These are phyloP conservation scores for Oreochromis grahami DNA, from an alignment of 2,797 vertebrate species.

Conservation along the genomic window DNA sequence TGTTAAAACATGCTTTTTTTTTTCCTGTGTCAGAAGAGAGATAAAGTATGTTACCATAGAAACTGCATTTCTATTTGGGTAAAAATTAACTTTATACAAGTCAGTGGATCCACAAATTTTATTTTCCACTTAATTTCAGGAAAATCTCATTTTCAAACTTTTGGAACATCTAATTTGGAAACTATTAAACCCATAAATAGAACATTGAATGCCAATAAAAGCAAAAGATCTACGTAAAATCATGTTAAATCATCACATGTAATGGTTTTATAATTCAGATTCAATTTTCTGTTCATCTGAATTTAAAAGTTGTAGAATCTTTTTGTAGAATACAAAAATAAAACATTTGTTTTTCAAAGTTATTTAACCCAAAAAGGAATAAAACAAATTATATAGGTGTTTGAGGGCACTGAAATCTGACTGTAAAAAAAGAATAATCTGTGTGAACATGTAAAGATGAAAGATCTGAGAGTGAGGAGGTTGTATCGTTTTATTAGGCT, in stretches of 20 bases:
- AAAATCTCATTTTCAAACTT: not conserved
- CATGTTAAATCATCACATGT: not conserved
- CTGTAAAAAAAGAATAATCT: not conserved
- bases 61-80: not conserved
- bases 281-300: not conserved
- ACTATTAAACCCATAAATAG: not conserved
- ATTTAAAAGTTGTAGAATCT: too few relatives aligned
- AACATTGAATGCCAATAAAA: not conserved
- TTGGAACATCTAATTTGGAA: not conserved
- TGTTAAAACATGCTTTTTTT: not conserved
- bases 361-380: not conserved
- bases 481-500: not conserved
- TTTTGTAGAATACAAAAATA: too few relatives aligned
- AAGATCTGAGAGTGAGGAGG: not conserved
- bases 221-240: too few relatives aligned
- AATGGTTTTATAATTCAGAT: not conserved
- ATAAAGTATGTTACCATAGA: not conserved
- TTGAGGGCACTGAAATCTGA: not conserved
- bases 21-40: not conserved
- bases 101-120: not conserved
- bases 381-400: not conserved
- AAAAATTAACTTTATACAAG: not conserved
- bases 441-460: not conserved
- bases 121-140: not conserved
- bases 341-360: not conserved